Evolutionary conservation across 2,113 vertebrate species (phyloP).

Genomic region (Miniopterus natalensis): DNA sequence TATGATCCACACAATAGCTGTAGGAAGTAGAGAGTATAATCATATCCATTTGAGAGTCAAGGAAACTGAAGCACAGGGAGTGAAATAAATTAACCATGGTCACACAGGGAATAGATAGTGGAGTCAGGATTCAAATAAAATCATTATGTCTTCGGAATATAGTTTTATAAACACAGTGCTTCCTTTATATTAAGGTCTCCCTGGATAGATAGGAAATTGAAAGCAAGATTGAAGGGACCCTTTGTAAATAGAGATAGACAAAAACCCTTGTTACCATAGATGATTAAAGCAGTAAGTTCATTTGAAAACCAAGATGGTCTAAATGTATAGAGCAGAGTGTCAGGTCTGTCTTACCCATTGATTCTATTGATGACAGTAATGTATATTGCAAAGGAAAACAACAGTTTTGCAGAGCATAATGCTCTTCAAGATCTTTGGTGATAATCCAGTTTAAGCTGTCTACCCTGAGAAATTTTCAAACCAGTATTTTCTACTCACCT

Average conservation of each 20-base stretch:
- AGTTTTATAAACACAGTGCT: background rate
- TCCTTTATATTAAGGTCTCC: background rate
- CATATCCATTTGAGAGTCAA: background rate
- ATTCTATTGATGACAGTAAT: background rate
- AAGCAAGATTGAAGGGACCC: accelerated
- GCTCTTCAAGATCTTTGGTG: background rate
- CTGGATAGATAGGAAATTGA: background rate
- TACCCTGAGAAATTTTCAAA: background rate
- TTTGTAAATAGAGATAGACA: background rate
- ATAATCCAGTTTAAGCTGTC: background rate
- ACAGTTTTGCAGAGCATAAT: background rate
- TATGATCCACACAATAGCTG: background rate
- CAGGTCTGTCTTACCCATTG: too few species aligned
- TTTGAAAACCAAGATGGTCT: background rate
- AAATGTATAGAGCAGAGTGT: background rate
- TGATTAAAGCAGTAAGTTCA: background rate
- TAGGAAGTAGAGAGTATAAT: background rate
- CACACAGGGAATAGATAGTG: accelerated
- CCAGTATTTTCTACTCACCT: background rate
- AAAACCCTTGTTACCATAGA: background rate
- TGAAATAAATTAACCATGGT: background rate
- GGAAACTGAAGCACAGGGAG: background rate
- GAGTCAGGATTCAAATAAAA: background rate
- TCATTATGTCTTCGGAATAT: background rate
- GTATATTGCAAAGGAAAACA: background rate